phyloP scores from a whole-genome alignment of 1,140 invertebrate genomes.

The Drosophila sp. region DNA sequence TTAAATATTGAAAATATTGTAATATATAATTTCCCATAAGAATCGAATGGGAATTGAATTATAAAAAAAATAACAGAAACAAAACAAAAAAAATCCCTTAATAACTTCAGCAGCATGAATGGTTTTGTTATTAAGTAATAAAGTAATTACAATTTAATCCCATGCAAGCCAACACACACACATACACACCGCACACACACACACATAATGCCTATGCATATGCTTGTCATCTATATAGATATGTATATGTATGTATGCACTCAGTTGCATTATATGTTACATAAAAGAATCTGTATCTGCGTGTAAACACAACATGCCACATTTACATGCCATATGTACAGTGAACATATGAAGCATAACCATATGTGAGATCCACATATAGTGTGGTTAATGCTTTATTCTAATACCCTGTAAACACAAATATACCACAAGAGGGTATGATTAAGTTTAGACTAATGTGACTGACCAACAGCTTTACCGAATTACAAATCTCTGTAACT shows the following conservation, averaged over 20 bases:
- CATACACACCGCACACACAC: slow-evolving; percentile 9
- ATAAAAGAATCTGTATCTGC: slow-evolving; percentile 22
- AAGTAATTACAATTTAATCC: slow-evolving; percentile 79
- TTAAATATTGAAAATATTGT: slow-evolving; percentile 19
- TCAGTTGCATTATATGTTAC: not conserved
- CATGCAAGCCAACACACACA: slow-evolving; percentile 45
- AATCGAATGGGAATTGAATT: slow-evolving; percentile 61
- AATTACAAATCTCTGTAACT: too few relatives aligned
- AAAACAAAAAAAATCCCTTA: slow-evolving; percentile 42
- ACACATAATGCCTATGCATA: not conserved
- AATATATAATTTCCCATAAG: slow-evolving; percentile 37
- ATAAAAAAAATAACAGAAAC: slow-evolving; percentile 1
- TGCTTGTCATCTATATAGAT: slow-evolving; percentile 13
- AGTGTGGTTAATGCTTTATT: too few relatives aligned
- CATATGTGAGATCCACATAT: slow-evolving; percentile 5
- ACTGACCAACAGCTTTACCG: too few relatives aligned
- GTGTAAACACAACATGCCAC: slow-evolving; percentile 29
- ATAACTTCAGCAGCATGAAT: slow-evolving; percentile 77
- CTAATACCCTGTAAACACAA: not conserved
- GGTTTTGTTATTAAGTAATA: slow-evolving; percentile 80
- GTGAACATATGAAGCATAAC: slow-evolving; percentile 14
- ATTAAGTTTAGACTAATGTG: too few relatives aligned
- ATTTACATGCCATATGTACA: slow-evolving; percentile 45
- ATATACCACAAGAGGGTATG: not conserved
- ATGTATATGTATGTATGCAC: slow-evolving; percentile 25